Evolutionary conservation across 23 tunicate genomes (phyloP).

Genomic region (Diplosoma virens): DNA sequence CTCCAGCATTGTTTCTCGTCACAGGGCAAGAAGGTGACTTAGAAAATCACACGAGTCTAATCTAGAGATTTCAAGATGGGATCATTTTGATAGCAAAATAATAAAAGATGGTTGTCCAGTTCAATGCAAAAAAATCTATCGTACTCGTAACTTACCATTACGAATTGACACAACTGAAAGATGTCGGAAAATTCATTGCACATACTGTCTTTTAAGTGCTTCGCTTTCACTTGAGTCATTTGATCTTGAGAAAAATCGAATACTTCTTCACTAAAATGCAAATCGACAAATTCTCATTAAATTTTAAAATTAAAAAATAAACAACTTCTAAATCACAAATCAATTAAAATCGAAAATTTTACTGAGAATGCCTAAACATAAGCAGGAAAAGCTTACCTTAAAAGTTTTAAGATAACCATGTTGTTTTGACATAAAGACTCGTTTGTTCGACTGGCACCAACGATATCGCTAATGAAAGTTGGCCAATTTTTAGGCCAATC

Average conservation of each 20-base stretch:
- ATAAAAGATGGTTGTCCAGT: too few species aligned
- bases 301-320: background rate
- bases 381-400: slow-evolving; percentile 44
- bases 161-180: slow-evolving; percentile 94
- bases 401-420: slow-evolving; percentile 90
- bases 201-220: slow-evolving; percentile 97
- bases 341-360: background rate
- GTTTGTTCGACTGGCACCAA: slow-evolving; percentile 91
- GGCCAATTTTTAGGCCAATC: slow-evolving; percentile 99
- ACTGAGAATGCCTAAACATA: background rate
- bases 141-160: slow-evolving; percentile 61
- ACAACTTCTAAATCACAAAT: background rate
- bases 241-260: slow-evolving; percentile 99
- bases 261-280: slow-evolving; percentile 90
- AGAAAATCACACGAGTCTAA: too few species aligned
- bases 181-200: slow-evolving; percentile 98
- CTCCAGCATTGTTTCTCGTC: too few species aligned
- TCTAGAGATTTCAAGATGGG: too few species aligned
- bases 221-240: slow-evolving; percentile 99
- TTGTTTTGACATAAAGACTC: slow-evolving; percentile 97
- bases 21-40: too few species aligned
- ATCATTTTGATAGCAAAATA: too few species aligned
- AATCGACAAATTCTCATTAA: background rate
- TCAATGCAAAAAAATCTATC: background rate
- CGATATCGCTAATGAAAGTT: slow-evolving; percentile 94